A percentile compares a stretch with the other conserved stretches of the same genome.
phyloP scores from a whole-genome alignment of 2,888 invertebrate genomes.

The Pseudanteris insignis region DNA sequence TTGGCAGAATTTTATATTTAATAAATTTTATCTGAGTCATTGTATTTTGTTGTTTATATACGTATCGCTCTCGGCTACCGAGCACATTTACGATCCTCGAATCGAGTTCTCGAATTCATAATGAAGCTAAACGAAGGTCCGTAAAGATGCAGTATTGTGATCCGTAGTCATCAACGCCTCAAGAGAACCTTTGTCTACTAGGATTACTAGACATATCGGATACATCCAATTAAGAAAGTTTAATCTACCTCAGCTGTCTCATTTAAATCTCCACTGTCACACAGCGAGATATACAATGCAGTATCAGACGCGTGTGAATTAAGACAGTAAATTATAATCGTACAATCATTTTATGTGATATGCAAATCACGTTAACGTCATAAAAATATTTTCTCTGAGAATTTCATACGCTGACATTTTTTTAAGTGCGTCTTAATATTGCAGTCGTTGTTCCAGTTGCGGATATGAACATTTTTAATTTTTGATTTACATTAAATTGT shows the following conservation, averaged over 20 bases:
- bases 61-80: conserved; percentile 42
- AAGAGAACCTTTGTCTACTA: conserved; percentile 20
- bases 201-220: conserved; percentile 29
- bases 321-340: conserved; percentile 15
- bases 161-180: conserved; percentile 31
- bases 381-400: no score
- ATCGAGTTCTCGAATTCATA: conserved; percentile 50
- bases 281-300: conserved; percentile 13
- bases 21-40: conserved; percentile 40
- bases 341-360: conserved; percentile 4
- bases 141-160: conserved; percentile 43
- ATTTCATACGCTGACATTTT: no score
- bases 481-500: no score
- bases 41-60: conserved; percentile 33
- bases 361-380: background rate
- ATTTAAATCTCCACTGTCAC: conserved; percentile 23
- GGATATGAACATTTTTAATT: no score
- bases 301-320: conserved; percentile 3
- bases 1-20: conserved; percentile 16
- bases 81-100: conserved; percentile 56
- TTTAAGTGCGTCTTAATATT: no score
- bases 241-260: conserved; percentile 19
- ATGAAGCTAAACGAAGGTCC: conserved; percentile 38
- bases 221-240: conserved; percentile 37
- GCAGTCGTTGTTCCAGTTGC: no score